Evolutionary conservation across 2,888 invertebrate species (phyloP), one percentile per base, ranked within the genome.

Genomic region (Polietes domitor): DNA sequence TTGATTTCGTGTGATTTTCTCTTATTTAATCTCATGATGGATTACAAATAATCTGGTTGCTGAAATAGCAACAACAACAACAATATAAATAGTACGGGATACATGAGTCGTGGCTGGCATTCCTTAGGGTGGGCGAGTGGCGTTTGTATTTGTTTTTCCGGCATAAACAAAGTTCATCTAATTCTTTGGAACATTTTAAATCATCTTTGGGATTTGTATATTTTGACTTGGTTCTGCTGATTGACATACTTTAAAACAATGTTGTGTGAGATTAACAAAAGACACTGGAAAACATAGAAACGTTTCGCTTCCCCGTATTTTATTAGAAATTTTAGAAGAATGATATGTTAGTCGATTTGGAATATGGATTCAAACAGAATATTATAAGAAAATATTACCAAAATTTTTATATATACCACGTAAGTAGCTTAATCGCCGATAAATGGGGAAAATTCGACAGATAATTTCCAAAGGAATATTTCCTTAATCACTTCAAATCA

Each of bases 1-100:
- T 55, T 63, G 63, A 10, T 17, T 19, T 9, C n/a, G 17, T 63
- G 37, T 72, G 65, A 77, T 79, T 80, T 83, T 47, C 77, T 63
- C 21, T 6, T 28, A 28, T 80, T 74, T 75, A 75, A 78, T 80
- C 77, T 75, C 43, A 80, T 80, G 78, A 80, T 84, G 77, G 75
- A 84, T 84, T 84, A 84, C 65, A 37, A 50, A 75, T 84, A 80
- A 84, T 80, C 80, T 76, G 47, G 75, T 72, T 76, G 28, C 21
- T 43, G 43, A 43, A 28, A 28, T 19, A 21, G 21, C 65, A 65
- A 53, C 73, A 17, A 24, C 19, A 68, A 21, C n/a, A n/a, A n/a
- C n/a, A n/a, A n/a, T n/a, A 19, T 41, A 58, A 41, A 47, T 77
- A 26, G 37, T 53, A 43, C 21, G 19, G 47, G 58, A 73, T 65